These are phyloP conservation scores for Sorex araneus DNA, from an alignment of 2,113 vertebrate species.

Conservation along the genomic window DNA sequence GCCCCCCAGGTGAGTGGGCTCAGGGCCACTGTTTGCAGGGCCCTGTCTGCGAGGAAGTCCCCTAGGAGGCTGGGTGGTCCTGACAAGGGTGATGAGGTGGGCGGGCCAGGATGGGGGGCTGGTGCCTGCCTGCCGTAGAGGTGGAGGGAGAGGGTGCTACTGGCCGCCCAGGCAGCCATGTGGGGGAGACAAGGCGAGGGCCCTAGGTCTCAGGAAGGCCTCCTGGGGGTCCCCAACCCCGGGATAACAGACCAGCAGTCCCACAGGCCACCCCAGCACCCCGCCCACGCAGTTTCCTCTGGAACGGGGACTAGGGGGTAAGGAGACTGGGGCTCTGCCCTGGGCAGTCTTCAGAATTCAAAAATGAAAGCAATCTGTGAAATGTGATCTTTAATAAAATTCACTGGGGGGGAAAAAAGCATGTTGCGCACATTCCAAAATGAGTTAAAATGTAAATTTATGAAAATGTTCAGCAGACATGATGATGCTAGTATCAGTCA, in stretches of 20 bases:
- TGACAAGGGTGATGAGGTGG: neutral
- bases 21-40: neutral
- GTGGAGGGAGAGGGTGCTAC: no score
- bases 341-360: constrained; percentile 33
- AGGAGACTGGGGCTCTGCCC: neutral
- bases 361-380: constrained; percentile 61
- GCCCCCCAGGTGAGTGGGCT: neutral
- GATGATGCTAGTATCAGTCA: constrained; percentile 33
- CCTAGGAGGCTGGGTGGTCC: neutral
- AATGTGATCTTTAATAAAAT: constrained; percentile 68
- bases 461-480: constrained; percentile 60
- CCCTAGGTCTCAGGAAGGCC: neutral
- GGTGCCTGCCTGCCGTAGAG: neutral
- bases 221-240: neutral
- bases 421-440: constrained; percentile 1
- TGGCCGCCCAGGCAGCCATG: neutral
- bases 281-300: neutral
- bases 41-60: neutral
- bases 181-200: neutral
- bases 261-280: neutral
- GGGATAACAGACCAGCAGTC: neutral
- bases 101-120: neutral
- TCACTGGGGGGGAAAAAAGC: constrained; percentile 53
- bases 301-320: no score
- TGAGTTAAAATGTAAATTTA: constrained; percentile 69